Evolutionary conservation across 2,797 vertebrate species (phyloP).

Genomic region (Amblyopsis hoosieri): DNA sequence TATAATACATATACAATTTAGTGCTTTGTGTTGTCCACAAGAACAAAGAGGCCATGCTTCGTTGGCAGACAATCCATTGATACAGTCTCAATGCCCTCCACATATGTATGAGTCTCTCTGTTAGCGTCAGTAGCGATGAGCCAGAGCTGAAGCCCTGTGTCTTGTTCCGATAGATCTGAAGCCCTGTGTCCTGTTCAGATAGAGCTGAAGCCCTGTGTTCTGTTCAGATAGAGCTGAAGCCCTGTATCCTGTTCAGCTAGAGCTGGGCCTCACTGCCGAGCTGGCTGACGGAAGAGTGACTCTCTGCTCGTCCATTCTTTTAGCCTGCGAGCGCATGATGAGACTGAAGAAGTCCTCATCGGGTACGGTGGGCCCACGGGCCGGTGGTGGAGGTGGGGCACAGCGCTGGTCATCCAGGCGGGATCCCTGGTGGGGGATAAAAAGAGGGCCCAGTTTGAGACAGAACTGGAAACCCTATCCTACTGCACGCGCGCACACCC

Average conservation of each 20-base stretch:
- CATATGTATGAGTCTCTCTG: slow-evolving; percentile 27
- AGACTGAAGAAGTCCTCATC: slow-evolving; percentile 98
- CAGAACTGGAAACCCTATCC: too few relatives aligned
- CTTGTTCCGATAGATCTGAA: too few relatives aligned
- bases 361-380: slow-evolving; percentile 89
- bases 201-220: neutral
- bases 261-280: slow-evolving; percentile 55
- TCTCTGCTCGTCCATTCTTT: slow-evolving; percentile 96
- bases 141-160: too few relatives aligned
- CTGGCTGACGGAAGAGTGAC: slow-evolving; percentile 84
- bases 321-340: slow-evolving; percentile 94
- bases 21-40: slow-evolving; percentile 55
- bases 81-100: slow-evolving; percentile 1
- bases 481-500: neutral
- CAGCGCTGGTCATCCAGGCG: slow-evolving; percentile 97
- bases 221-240: slow-evolving; percentile 13
- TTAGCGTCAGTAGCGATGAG: slow-evolving; percentile 10
- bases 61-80: too few relatives aligned
- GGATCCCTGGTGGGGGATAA: slow-evolving; percentile 80
- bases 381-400: slow-evolving; percentile 83
- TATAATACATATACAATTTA: slow-evolving; percentile 39
- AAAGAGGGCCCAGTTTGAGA: neutral
- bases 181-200: too few relatives aligned
- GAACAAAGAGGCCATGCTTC: slow-evolving; percentile 1
- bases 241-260: slow-evolving; percentile 21